A percentile compares a stretch with the other conserved stretches of the same genome.
Evolutionary conservation across 2,888 invertebrate species (phyloP).

Genomic region (Zootermopsis nevadensis): DNA sequence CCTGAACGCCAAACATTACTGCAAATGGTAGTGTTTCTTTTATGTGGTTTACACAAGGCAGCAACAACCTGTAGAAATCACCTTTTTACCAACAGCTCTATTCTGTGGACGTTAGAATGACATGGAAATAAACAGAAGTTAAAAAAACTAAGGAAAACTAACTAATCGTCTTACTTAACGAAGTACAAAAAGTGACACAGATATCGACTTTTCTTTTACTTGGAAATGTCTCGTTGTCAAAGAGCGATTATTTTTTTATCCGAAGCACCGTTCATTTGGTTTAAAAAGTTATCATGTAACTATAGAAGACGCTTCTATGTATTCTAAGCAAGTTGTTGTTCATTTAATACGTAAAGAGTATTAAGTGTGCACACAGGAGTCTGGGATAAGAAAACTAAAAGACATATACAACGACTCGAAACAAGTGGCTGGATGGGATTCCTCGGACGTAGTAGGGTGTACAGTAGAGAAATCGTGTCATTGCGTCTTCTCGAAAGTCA

Average conservation of each 20-base stretch:
- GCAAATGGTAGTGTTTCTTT: neutral
- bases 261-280: neutral
- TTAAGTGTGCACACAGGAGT: neutral
- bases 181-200: neutral
- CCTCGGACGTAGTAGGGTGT: neutral
- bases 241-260: neutral
- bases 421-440: conserved; percentile 5
- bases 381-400: neutral
- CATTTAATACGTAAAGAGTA: neutral
- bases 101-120: neutral
- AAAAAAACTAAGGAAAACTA: neutral
- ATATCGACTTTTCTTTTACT: neutral
- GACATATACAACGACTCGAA: neutral
- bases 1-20: neutral
- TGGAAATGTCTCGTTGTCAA: neutral
- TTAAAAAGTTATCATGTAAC: neutral
- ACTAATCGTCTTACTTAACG: neutral
- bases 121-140: neutral
- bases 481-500: neutral
- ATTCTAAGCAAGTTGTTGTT: neutral
- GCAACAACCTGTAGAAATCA: neutral
- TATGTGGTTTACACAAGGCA: neutral
- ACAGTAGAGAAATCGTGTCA: conserved; percentile 14
- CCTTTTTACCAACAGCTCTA: neutral
- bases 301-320: neutral